Evolutionary conservation across 2,113 vertebrate species (phyloP).

Genomic region (Fregata magnificens): DNA sequence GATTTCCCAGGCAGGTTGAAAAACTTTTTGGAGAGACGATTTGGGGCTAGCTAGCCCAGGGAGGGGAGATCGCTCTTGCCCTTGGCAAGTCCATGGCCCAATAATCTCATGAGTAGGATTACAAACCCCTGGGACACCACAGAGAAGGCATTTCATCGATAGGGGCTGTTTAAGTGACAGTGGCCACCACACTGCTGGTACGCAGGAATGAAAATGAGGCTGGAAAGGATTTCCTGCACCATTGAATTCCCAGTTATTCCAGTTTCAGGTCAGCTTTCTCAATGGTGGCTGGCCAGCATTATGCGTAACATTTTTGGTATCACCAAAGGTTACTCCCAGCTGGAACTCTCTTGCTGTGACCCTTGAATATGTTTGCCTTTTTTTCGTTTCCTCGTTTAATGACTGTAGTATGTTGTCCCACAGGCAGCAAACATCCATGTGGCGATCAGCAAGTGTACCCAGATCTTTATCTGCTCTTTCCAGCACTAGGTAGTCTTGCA

Average conservation of each 20-base stretch:
- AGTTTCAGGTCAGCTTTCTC: not conserved
- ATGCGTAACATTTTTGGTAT: not conserved
- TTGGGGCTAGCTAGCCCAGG: not conserved
- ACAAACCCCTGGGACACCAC: not conserved
- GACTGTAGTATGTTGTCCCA: not conserved
- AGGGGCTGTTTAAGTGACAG: not conserved
- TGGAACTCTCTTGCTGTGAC: not conserved
- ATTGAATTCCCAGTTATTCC: not conserved
- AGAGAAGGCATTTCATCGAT: not conserved
- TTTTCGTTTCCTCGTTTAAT: not conserved
- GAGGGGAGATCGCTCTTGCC: not conserved
- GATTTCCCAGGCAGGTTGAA: not conserved
- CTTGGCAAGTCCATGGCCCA: not conserved
- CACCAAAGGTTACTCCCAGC: not conserved
- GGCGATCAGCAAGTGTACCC: fast-evolving
- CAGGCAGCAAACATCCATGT: not conserved
- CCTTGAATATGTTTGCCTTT: not conserved
- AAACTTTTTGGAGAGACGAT: not conserved
- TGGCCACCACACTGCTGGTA: not conserved
- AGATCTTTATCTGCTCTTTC: not conserved
- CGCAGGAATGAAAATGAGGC: fast-evolving
- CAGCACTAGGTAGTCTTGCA: not conserved
- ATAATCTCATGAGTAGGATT: not conserved
- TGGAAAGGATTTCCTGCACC: not conserved
- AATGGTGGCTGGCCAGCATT: not conserved